A percentile compares a stretch with the other conserved stretches of the same genome.
These are phyloP conservation scores for Noctua fimbriata DNA, from an alignment of 2,888 invertebrate genomes.

Conservation along the genomic window DNA sequence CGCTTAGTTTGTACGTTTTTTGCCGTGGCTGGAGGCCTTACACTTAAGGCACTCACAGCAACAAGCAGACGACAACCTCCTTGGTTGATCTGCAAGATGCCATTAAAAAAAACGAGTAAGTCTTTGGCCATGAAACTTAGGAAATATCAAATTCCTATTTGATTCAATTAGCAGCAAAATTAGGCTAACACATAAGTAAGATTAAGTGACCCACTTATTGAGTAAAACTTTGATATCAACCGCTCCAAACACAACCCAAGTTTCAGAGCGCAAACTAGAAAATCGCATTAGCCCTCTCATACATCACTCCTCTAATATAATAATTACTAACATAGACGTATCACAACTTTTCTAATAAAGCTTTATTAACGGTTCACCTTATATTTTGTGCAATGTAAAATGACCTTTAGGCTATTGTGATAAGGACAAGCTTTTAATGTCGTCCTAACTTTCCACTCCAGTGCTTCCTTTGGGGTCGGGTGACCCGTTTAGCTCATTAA, in stretches of 20 bases:
- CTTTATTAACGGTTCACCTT: constrained; percentile 47
- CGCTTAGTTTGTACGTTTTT: no score
- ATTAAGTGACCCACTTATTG: constrained; percentile 30
- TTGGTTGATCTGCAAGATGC: no score
- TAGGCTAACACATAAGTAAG: neutral
- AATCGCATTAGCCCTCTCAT: constrained; percentile 40
- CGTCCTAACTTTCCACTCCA: constrained; percentile 55
- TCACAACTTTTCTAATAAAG: constrained; percentile 71
- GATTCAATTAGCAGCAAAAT: neutral
- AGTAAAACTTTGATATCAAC: constrained; percentile 31
- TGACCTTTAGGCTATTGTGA: constrained; percentile 51
- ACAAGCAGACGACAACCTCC: no score
- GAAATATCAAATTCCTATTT: neutral
- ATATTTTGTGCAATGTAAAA: constrained; percentile 46
- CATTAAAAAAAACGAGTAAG: neutral
- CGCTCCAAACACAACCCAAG: constrained; percentile 17
- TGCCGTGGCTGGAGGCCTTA: no score
- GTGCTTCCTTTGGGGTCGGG: constrained; percentile 66
- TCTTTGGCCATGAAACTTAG: neutral
- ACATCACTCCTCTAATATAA: constrained; percentile 38
- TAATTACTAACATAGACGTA: constrained; percentile 47
- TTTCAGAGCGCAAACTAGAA: constrained; percentile 24
- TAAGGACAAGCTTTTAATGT: constrained; percentile 48
- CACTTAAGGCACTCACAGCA: no score
- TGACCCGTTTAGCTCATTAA: constrained; percentile 69